phyloP scores from a whole-genome alignment of 1,140 invertebrate genomes.

The Cotesia glomerata region DNA sequence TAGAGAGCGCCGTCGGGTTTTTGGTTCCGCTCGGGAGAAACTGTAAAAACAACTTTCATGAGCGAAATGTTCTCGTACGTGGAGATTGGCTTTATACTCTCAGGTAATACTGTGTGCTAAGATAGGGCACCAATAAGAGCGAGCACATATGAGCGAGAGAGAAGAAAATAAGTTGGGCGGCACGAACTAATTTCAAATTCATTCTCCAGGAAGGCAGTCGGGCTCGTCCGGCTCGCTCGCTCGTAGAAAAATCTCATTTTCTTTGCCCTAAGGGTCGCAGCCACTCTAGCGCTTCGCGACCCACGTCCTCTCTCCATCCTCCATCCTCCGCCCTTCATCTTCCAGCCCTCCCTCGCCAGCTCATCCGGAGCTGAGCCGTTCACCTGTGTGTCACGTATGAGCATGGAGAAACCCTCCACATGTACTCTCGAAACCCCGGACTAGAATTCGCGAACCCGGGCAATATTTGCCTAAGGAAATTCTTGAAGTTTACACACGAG shows the following conservation, averaged over 20 bases:
- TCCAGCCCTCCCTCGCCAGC: constrained; percentile 33
- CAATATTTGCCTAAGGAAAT: constrained; percentile 63
- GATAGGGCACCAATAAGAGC: too few relatives aligned
- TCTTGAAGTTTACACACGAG: constrained; percentile 61
- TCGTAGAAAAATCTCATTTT: constrained; percentile 61
- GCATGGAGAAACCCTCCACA: not conserved
- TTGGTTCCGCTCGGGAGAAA: constrained; percentile 18
- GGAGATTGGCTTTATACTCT: constrained; percentile 14
- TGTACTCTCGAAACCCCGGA: not conserved
- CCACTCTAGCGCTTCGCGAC: constrained; percentile 33
- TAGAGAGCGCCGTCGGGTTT: constrained; percentile 3
- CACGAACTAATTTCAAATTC: constrained; percentile 61
- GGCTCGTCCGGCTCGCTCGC: constrained; percentile 41
- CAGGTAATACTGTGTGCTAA: constrained; percentile 1
- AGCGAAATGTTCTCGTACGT: constrained; percentile 13
- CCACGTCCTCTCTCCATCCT: constrained; percentile 26
- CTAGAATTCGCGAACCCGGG: constrained; percentile 37
- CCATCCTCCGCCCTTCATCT: constrained; percentile 31
- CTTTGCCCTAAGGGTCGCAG: constrained; percentile 54
- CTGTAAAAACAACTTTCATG: constrained; percentile 32
- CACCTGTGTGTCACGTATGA: not conserved
- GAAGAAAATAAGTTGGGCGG: constrained; percentile 47
- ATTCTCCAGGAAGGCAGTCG: constrained; percentile 42
- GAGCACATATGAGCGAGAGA: constrained; percentile 12
- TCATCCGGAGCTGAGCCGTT: constrained; percentile 14